These are phyloP conservation scores for Andricus quercusramuli DNA, from an alignment of 2,888 invertebrate species.

Conservation along the genomic window DNA sequence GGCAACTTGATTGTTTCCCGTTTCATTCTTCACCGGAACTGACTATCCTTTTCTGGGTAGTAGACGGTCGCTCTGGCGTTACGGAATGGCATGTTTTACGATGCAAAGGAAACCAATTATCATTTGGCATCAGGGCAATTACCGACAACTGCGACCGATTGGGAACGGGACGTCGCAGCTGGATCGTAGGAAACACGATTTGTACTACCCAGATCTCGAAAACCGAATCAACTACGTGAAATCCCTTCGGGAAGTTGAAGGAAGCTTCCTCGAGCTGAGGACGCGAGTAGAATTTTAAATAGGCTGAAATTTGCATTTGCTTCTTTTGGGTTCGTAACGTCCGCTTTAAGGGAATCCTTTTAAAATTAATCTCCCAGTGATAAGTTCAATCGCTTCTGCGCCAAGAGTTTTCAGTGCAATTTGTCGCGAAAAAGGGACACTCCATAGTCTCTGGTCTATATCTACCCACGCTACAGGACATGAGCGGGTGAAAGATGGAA, in stretches of 20 bases:
- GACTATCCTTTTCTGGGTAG: constrained; percentile 55
- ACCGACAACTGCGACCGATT: constrained; percentile 46
- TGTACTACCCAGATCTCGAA: constrained; percentile 28
- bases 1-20: constrained; percentile 17
- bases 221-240: constrained; percentile 38
- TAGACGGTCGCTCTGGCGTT: constrained; percentile 52
- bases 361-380: constrained; percentile 52
- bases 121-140: constrained; percentile 52
- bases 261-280: constrained; percentile 19
- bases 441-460: not conserved
- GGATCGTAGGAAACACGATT: constrained; percentile 36
- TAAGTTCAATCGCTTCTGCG: constrained; percentile 50
- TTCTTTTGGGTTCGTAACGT: constrained; percentile 7
- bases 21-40: constrained; percentile 54
- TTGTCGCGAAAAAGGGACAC: constrained; percentile 44
- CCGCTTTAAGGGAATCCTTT: constrained; percentile 40
- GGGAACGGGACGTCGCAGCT: constrained; percentile 33
- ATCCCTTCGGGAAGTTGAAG: constrained; percentile 37
- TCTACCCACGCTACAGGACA: not conserved
- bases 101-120: constrained; percentile 62
- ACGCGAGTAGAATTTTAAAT: constrained; percentile 32
- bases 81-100: constrained; percentile 56
- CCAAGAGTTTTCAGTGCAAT: constrained; percentile 47
- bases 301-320: constrained; percentile 38
- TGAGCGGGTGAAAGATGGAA: constrained; percentile 34